Evolutionary conservation across 1,140 invertebrate genomes (phyloP), one percentile per base, ranked within the genome.

Genomic region (Brachionus plicatilis): DNA sequence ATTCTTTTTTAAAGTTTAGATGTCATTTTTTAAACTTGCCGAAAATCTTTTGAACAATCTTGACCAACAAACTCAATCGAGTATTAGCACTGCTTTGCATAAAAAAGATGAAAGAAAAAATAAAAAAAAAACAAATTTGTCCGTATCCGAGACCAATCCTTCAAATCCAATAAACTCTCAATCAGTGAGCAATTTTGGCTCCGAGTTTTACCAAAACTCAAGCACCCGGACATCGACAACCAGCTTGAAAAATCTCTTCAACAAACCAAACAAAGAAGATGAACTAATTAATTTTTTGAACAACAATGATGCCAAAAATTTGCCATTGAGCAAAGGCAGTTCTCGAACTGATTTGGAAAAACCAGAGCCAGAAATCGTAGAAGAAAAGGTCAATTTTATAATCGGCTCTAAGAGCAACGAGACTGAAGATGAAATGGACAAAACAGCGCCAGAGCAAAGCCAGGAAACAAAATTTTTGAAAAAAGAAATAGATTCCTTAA

Each of bases 401-500:
- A 29, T 76, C 20, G 72, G 72, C 12, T 43, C 70, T 0, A 76
- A 76, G 29, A 11, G 50, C 11, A 76, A 24, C 43, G 72, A 76
- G 9, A 76, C 72, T 12, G 72, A 76, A 50, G 72, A 76, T 29
- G 72, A 76, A 33, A 41, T 76, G 20, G 45, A 50, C 14, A 76
- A 27, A 24, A 47, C 33, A 72, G 27, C n/a, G n/a, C 27, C 66
- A 37, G 37, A 70, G n/a, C 11, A 43, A 8, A 33, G 20, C 17
- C 37, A 70, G 37, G 66, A 89, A 17, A 90, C 91, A 85, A 91
- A 90, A 84, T 85, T 92, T 78, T 87, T 93, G 29, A 89, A 89
- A 85, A 92, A 90, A 87, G 92, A 93, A 88, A 89, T 92, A 9
- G 87, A 90, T 43, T 91, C 90, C 24, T 87, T 92, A 3, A 92